Conservation (phyloP, 1,140 invertebrate species). For the Lordiphosa collinella region DNA sequence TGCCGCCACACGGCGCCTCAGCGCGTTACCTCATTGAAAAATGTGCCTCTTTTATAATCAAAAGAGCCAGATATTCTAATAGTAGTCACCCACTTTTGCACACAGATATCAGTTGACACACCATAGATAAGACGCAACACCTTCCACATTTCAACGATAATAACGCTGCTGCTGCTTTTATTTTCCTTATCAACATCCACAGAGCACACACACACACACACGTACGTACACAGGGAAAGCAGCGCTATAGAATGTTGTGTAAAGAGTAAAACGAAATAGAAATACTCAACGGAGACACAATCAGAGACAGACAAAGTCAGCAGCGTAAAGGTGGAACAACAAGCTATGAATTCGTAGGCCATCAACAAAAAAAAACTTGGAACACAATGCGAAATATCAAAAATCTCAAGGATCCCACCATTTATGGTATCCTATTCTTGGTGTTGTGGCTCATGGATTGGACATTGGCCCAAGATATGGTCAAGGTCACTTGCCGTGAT, state of each 20-base stretch:
- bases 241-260: conserved; percentile 13
- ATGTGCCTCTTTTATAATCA: neutral
- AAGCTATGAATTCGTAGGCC: conserved; percentile 32
- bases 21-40: no score
- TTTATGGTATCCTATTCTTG: neutral
- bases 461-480: neutral
- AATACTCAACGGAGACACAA: neutral
- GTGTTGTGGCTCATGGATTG: conserved; percentile 8
- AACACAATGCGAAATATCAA: conserved; percentile 55
- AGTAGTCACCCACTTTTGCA: no score
- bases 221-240: neutral
- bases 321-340: conserved; percentile 1
- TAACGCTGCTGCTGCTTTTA: no score
- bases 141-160: no score
- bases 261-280: conserved; percentile 30
- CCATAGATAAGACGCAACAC: no score
- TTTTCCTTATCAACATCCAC: no score
- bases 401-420: conserved; percentile 67
- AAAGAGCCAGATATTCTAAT: no score
- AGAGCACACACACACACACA: neutral
- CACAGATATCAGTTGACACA: no score
- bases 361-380: conserved; percentile 10
- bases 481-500: conserved; percentile 59
- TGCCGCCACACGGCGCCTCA: no score
- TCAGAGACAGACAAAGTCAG: neutral